These are phyloP conservation scores for Drosophila jambulina DNA, from an alignment of 1,140 invertebrate species.

Conservation along the genomic window DNA sequence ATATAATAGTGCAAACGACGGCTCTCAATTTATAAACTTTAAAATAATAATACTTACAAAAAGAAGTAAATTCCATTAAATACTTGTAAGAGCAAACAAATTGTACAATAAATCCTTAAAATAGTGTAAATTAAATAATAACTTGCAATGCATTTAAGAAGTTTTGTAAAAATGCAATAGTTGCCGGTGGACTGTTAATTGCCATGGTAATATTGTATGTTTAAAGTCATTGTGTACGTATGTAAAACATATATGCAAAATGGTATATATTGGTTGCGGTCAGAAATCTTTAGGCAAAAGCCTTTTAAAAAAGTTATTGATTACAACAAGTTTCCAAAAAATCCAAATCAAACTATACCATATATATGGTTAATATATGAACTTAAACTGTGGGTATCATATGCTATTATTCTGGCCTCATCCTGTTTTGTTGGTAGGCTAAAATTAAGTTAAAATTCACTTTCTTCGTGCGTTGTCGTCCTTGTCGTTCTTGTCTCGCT, in stretches of 20 bases:
- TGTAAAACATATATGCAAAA: slow-evolving; percentile 2
- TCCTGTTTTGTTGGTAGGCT: neutral
- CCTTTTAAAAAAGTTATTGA: neutral
- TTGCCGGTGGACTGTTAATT: slow-evolving; percentile 10
- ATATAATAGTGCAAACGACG: neutral
- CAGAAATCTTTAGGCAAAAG: neutral
- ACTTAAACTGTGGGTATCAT: neutral
- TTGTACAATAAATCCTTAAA: slow-evolving; percentile 36
- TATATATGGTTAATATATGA: neutral
- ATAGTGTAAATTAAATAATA: slow-evolving; percentile 26
- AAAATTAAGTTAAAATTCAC: slow-evolving; percentile 73
- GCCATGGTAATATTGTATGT: neutral
- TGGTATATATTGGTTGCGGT: slow-evolving; percentile 1
- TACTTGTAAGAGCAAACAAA: slow-evolving; percentile 13
- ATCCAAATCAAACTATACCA: neutral
- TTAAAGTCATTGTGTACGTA: neutral
- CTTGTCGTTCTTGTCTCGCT: slow-evolving; percentile 68
- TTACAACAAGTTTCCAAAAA: neutral
- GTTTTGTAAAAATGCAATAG: slow-evolving; percentile 37
- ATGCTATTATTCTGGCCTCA: slow-evolving; percentile 1
- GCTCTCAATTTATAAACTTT: neutral
- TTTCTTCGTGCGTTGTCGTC: slow-evolving; percentile 76
- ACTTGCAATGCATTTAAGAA: slow-evolving; percentile 12
- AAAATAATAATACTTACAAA: neutral
- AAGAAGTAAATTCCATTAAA: neutral